Base-by-base conservation (phyloP, 2,113 vertebrate species). In the Cynocephalus volans region DNA sequence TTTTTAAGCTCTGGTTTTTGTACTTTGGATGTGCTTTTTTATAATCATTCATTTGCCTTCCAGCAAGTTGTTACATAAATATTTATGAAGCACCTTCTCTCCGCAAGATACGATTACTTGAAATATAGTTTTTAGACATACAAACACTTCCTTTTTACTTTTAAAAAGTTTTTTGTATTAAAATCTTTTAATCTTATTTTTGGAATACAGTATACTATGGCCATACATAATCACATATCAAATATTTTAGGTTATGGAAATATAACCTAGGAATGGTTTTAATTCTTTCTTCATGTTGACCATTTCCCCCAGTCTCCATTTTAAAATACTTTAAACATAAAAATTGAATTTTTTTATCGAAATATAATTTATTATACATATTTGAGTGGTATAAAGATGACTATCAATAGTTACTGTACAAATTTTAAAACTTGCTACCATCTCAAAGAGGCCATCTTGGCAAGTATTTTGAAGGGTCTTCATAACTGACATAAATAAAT, bases 1-100 rank as follows among this genome's bases (percentile, higher is more conserved):
- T 72, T 96, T 90, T 94, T 73, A 92, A 95, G 50, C 8, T 86
- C 50, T 64, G n/a, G 21, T 3, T 80, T 95, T 95, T 76, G 58
- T 92, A 79, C 33, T 81, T 97, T 48, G 5, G 70, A 62, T 10
- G 45, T 36, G 8, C 58, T 67, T 85, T 92, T 92, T 69, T 62
- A n/a, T 28, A 92, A 93, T 62, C 36, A 87, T 69, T 88, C 23
- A 88, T 85, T 90, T 93, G 50, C n/a, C 15, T 82, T 70, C 81
- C 24, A 88, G 11, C 33, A 77, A 67, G 24, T 83, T 84, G 76
- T 84, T 80, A 84, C 84, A 65, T 82, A 85, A 87, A 73, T 93
- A 93, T 92, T 87, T 92, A 89, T 56, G 15, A 76, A 94, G 52
- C 17, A 91, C 6, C 1, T 90, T 33, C 19, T 92, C 15, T 80